These are phyloP conservation scores for Esox niger DNA, from an alignment of 2,113 vertebrate genomes.

Conservation along the genomic window DNA sequence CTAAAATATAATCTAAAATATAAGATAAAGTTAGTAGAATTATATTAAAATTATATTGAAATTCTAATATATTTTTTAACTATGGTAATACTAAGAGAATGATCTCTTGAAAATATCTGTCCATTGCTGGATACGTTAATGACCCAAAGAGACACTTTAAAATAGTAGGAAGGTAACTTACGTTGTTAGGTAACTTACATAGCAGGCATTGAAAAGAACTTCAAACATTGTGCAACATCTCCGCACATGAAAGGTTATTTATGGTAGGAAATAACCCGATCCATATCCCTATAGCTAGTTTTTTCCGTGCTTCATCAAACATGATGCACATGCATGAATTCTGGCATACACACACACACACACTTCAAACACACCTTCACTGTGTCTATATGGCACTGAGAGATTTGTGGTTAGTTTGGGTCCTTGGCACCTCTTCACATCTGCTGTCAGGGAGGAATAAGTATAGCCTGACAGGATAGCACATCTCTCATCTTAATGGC, in stretches of 20 bases:
- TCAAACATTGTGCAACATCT: background rate
- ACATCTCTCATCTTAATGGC: slow-evolving; percentile 23
- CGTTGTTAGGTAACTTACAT: too few species aligned
- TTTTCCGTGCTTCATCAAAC: background rate
- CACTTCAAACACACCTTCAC: background rate
- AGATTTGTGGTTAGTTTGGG: background rate
- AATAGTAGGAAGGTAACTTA: too few species aligned
- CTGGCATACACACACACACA: background rate
- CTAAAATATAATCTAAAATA: too few species aligned
- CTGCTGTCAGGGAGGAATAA: background rate
- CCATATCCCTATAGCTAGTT: background rate
- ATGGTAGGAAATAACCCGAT: background rate
- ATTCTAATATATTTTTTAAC: too few species aligned
- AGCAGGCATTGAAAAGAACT: too few species aligned
- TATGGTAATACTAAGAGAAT: too few species aligned
- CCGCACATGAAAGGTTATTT: background rate
- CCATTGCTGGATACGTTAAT: too few species aligned
- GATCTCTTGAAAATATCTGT: too few species aligned
- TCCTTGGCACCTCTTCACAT: slow-evolving; percentile 16
- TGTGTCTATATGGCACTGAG: background rate
- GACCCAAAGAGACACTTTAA: too few species aligned
- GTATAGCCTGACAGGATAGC: background rate
- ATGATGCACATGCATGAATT: background rate
- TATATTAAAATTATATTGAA: too few species aligned
- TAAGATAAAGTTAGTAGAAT: too few species aligned